A percentile compares a stretch with the other conserved stretches of the same genome.
Conservation (phyloP, 2,797 vertebrate species). For the Garrulus glandarius region DNA sequence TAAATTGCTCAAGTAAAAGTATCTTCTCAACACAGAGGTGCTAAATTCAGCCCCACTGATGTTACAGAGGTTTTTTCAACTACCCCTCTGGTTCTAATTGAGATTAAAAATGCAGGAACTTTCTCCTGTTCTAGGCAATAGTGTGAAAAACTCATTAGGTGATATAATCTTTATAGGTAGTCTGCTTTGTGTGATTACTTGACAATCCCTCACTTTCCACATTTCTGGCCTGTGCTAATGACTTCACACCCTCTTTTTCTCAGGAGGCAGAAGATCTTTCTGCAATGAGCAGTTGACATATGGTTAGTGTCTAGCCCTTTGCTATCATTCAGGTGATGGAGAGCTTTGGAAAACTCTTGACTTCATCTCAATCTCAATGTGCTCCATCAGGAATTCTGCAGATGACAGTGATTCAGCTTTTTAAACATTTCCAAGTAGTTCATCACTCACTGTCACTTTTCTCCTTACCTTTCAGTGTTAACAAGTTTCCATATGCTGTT, state of each 20-base stretch:
- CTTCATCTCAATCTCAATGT: conserved; percentile 13
- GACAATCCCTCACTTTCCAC: background rate
- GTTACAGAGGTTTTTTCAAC: conserved; percentile 63
- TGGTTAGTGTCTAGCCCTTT: conserved; percentile 5
- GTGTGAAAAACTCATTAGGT: conserved; percentile 48
- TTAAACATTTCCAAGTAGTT: conserved; percentile 42
- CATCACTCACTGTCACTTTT: conserved; percentile 52
- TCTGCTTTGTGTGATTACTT: background rate
- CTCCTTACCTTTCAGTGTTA: conserved; percentile 40
- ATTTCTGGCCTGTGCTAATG: conserved; percentile 1
- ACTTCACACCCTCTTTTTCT: conserved; percentile 7
- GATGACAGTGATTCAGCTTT: conserved; percentile 38
- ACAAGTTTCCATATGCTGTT: conserved; percentile 40
- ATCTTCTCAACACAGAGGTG: conserved; percentile 52
- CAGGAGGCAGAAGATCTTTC: background rate
- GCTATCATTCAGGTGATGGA: conserved; percentile 17
- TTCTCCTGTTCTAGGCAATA: background rate
- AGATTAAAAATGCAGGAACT: conserved; percentile 30
- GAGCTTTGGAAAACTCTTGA: conserved; percentile 31
- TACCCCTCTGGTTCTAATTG: conserved; percentile 14
- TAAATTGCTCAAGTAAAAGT: conserved; percentile 48
- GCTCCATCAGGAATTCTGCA: conserved; percentile 41
- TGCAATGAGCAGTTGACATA: background rate
- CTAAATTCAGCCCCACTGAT: conserved; percentile 34
- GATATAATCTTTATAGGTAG: background rate